Base-by-base conservation (phyloP, 2,113 vertebrate genomes). In the Odontesthes bonariensis region DNA sequence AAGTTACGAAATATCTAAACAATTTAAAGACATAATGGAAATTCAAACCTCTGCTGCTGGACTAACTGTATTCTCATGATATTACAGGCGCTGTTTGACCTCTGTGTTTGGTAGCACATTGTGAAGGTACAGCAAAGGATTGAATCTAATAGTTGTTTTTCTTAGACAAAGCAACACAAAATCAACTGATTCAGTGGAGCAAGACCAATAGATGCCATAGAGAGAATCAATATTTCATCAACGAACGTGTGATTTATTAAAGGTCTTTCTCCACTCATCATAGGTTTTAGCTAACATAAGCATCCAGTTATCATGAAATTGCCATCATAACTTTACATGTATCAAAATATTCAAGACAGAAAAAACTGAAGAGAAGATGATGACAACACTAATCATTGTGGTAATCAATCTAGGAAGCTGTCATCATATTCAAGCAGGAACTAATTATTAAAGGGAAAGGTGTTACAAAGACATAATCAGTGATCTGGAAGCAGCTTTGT, bases 381-480 rank as follows among this genome's bases (percentile, higher is more conserved):
- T 53, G 22, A 8, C 35, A 22, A 32, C 20, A 40, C 7, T 31
- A 56, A 14, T 77, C 42, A 65, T 38, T 79, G 23, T 52, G 5
- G 31, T 63, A 70, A 67, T 58, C 13, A 47, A 35, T 61, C 1
- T 10, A 20, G 0, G 2, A 42, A 57, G 33, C 6, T 22, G 17
- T 35, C 23, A 33, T 57, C 23, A 31, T 20, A 35, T 70, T 77
- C 6, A n/a, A 68, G 71, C n/a, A 38, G 42, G 12, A 68, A 47
- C 5, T 51, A 32, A 54, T 59, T 5, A 5, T 72, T 57, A 23
- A 17, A 56, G 16, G 35, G 14, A 33, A 32, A 31, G 6, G n/a
- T 67, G 14, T 59, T 73, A 65, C 35, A 51, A 58, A 56, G 54
- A n/a, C 9, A 11, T 73, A 35, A 57, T 76, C 13, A 53, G 8